Conservation (phyloP, 2,888 invertebrate genomes). For the Drosophila lutescens region DNA sequence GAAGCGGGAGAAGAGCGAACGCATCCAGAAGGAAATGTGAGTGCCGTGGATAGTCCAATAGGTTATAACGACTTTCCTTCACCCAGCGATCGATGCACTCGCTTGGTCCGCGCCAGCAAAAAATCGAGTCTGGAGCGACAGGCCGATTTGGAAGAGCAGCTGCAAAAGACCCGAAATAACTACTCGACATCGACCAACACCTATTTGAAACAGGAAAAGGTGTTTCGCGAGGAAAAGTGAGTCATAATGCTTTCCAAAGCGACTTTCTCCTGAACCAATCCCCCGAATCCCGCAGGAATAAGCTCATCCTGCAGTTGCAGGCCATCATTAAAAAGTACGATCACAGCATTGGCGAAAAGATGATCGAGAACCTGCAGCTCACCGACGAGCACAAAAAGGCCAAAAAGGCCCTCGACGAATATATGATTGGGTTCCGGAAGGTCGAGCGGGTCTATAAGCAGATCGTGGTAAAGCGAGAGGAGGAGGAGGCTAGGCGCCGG, state of each 20-base stretch:
- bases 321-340: slow-evolving; percentile 81
- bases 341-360: slow-evolving; percentile 77
- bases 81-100: slow-evolving; percentile 66
- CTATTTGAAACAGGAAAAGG: slow-evolving; percentile 66
- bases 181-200: slow-evolving; percentile 58
- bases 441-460: slow-evolving; percentile 75
- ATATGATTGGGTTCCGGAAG: slow-evolving; percentile 63
- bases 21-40: slow-evolving; percentile 52
- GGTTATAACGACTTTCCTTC: background rate
- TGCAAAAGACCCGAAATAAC: slow-evolving; percentile 49
- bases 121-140: slow-evolving; percentile 63
- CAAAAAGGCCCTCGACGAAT: slow-evolving; percentile 65
- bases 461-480: slow-evolving; percentile 69
- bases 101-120: slow-evolving; percentile 57
- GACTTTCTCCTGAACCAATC: too few species aligned
- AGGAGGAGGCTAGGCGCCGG: slow-evolving; percentile 66
- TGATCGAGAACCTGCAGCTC: slow-evolving; percentile 71
- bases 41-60: background rate
- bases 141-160: slow-evolving; percentile 62
- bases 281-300: slow-evolving; percentile 65
- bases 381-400: slow-evolving; percentile 60
- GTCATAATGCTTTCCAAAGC: background rate
- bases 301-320: slow-evolving; percentile 77
- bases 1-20: slow-evolving; percentile 18
- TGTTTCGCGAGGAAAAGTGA: slow-evolving; percentile 80